Conservation (phyloP, 2,113 vertebrate genomes). For the Heliornis fulica region DNA sequence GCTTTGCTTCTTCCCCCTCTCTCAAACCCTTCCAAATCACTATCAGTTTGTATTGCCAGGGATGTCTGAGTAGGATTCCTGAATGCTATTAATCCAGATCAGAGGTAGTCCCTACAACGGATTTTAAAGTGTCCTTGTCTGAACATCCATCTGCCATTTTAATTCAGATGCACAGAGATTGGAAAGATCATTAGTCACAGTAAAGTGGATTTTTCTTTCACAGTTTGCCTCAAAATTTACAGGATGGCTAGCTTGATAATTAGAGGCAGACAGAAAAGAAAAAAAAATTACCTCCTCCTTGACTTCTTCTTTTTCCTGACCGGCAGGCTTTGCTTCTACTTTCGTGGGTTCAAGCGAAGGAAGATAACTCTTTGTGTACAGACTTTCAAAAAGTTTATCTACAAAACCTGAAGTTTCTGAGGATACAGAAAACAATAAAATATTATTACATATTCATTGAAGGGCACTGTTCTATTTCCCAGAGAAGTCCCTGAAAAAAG, state of each 20-base stretch:
- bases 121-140: background rate
- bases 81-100: background rate
- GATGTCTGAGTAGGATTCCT: background rate
- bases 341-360: constrained; percentile 84
- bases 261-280: background rate
- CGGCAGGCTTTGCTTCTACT: constrained; percentile 80
- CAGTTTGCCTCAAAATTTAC: background rate
- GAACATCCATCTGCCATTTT: background rate
- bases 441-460: background rate
- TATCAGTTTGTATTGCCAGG: background rate
- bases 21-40: background rate
- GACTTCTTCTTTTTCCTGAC: constrained; percentile 83
- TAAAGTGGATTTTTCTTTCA: background rate
- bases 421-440: constrained; percentile 38
- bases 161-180: background rate
- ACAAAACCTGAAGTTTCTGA: constrained; percentile 97
- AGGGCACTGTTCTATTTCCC: background rate
- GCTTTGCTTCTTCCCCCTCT: background rate
- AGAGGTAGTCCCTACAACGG: background rate
- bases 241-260: background rate
- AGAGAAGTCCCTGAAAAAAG: background rate
- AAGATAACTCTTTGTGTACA: constrained; percentile 92
- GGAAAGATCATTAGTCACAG: background rate
- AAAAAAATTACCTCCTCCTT: constrained; percentile 81
- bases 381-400: constrained; percentile 96